These are phyloP conservation scores for Crocidura indochinensis DNA, from an alignment of 2,797 vertebrate species.

Conservation along the genomic window DNA sequence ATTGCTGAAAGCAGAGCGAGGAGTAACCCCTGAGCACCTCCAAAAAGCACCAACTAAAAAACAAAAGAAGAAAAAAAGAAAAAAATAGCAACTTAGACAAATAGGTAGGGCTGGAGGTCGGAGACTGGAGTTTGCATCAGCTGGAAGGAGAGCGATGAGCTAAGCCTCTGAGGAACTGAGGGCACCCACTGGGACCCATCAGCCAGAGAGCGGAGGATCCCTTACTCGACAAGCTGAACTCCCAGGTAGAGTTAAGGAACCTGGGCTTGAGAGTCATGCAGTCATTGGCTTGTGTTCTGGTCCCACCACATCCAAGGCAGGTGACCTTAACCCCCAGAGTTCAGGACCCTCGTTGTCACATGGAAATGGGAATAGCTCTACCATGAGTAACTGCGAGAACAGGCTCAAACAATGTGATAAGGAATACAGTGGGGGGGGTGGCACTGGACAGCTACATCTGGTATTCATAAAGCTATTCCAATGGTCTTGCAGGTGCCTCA, in stretches of 20 bases:
- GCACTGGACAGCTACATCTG: too few species aligned
- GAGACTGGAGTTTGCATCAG: slow-evolving; percentile 70
- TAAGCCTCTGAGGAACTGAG: slow-evolving; percentile 54
- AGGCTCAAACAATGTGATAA: background rate
- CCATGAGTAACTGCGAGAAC: background rate
- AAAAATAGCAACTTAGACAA: background rate
- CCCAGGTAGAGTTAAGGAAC: background rate
- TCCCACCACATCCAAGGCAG: background rate
- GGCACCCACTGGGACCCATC: slow-evolving; percentile 62
- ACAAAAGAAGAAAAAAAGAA: too few species aligned
- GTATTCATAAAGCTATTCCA: too few species aligned
- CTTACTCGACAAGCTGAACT: background rate
- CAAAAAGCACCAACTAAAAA: too few species aligned
- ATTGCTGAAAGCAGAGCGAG: too few species aligned
- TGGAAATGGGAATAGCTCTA: slow-evolving; percentile 17
- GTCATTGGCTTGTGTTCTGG: background rate
- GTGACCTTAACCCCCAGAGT: slow-evolving; percentile 12
- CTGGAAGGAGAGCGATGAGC: slow-evolving; percentile 29
- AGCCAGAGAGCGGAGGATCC: slow-evolving; percentile 38
- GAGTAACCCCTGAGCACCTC: too few species aligned
- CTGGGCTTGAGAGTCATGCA: background rate
- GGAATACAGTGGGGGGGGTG: background rate
- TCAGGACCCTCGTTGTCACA: slow-evolving; percentile 6
- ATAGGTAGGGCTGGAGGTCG: background rate
- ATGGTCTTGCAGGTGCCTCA: too few species aligned